Conservation (phyloP, 1,140 invertebrate genomes). For the Maconellicoccus hirsutus region DNA sequence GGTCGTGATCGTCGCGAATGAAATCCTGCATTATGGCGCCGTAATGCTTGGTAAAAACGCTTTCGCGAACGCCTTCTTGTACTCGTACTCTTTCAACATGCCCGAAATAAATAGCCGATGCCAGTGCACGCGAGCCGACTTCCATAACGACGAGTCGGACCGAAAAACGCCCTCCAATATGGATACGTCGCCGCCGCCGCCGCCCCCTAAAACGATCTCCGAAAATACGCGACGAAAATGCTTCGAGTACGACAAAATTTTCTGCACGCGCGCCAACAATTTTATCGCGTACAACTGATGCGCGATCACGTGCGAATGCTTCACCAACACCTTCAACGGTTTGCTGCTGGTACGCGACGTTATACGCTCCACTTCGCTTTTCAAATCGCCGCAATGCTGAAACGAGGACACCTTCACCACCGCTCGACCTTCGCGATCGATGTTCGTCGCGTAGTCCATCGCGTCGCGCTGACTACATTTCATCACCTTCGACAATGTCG, state of each 20-base stretch:
- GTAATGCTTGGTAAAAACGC: slow-evolving; percentile 77
- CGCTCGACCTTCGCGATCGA: slow-evolving; percentile 83
- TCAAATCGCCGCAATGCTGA: slow-evolving; percentile 60
- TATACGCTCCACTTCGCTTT: slow-evolving; percentile 65
- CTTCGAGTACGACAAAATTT: slow-evolving; percentile 65
- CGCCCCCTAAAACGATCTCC: slow-evolving; percentile 48
- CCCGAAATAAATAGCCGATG: slow-evolving; percentile 89
- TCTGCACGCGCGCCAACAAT: slow-evolving; percentile 76
- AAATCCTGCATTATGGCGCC: slow-evolving; percentile 82
- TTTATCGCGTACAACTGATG: slow-evolving; percentile 88
- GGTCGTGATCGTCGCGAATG: slow-evolving; percentile 94
- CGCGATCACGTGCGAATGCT: slow-evolving; percentile 79
- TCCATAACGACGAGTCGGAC: slow-evolving; percentile 85
- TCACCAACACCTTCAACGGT: slow-evolving; percentile 75
- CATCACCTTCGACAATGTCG: slow-evolving; percentile 68
- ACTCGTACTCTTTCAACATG: slow-evolving; percentile 79
- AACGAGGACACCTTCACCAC: slow-evolving; percentile 76
- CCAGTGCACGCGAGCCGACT: slow-evolving; percentile 80
- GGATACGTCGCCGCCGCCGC: slow-evolving; percentile 35
- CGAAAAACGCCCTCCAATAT: slow-evolving; percentile 60
- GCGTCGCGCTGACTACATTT: slow-evolving; percentile 77
- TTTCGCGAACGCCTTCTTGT: slow-evolving; percentile 77
- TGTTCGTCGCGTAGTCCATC: slow-evolving; percentile 83
- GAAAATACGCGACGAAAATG: slow-evolving; percentile 61
- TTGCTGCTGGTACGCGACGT: slow-evolving; percentile 67